phyloP scores from a whole-genome alignment of 2,888 invertebrate genomes.

The Neria commutata region DNA sequence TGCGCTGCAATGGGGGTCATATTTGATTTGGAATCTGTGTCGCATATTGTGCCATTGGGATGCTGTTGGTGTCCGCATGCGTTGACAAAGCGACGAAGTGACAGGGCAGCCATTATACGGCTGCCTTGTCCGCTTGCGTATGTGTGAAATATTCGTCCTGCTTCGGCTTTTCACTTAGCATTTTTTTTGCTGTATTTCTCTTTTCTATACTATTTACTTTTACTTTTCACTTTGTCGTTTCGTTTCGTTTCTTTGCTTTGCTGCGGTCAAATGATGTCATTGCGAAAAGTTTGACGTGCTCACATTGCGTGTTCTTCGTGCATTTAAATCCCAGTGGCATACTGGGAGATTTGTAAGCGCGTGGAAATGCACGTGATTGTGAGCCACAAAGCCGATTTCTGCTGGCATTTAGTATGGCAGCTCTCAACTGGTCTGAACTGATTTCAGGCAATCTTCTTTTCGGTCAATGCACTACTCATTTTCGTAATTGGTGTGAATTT shows the following conservation, averaged over 20 bases:
- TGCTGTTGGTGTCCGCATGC: conserved; percentile 28
- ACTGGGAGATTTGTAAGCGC: too few species aligned
- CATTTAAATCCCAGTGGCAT: too few species aligned
- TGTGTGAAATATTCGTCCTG: background rate
- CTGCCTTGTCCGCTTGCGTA: too few species aligned
- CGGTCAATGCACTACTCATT: too few species aligned
- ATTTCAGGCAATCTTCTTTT: too few species aligned
- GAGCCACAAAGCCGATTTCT: too few species aligned
- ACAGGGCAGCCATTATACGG: too few species aligned
- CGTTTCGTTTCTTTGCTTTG: background rate
- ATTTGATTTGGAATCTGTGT: conserved; percentile 33
- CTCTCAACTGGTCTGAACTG: too few species aligned
- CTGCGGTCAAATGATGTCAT: background rate
- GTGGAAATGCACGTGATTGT: too few species aligned
- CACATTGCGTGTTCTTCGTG: background rate
- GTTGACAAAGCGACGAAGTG: too few species aligned
- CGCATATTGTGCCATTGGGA: conserved; percentile 23
- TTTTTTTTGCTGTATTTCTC: background rate
- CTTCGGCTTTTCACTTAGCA: background rate
- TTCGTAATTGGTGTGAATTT: too few species aligned
- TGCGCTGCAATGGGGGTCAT: conserved; percentile 34
- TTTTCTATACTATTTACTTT: background rate
- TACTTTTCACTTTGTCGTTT: background rate
- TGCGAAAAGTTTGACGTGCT: background rate
- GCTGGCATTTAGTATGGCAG: too few species aligned